Evolutionary conservation across 2,888 invertebrate species (phyloP), one percentile per base, ranked within the genome.

Genomic region (Drosophila niveifrons): DNA sequence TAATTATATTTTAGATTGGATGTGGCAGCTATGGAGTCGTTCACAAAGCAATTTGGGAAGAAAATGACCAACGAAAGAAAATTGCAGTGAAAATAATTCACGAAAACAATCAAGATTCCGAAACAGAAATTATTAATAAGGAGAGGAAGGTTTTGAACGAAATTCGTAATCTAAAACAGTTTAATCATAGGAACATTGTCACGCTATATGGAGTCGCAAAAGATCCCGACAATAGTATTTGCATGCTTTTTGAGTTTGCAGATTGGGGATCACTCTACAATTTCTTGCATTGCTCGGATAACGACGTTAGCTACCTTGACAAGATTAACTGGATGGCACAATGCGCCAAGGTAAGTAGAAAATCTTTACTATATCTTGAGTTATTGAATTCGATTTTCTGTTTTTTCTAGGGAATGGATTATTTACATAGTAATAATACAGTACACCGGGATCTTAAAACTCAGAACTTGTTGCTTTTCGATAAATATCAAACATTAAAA

Each of bases 361-460:
- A 15, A 9, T 43, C 17, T 13, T 43, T 0, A 18, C 3, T 43
- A 43, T 7, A 7, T 43, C 7, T 10, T 6, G n/a, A 39, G 13
- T 39, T 4, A 39, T 11, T 11, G 39, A 39, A 11, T 39, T 11
- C 9, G 13, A 18, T 18, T n/a, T 39, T 9, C 13, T 39, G n/a
- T 11, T 6, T 7, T 43, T 3, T 15, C 2, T 17, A 43, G 43
- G 43, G 43, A 6, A 17, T 43, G 18, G 17, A 13, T 6, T 43
- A 43, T 43, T 43, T 43, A 15, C 18, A 41, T 48, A 13, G 7
- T 31, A 15, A 34, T 17, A 44, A 15, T 9, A 10, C 57, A 1
- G 9, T 66, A 1, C 69, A 69, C 29, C 51, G 66, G 0, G 63
- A 63, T 55, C 23, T 71, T 1, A 68, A 68, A 11, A 29, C 69